Percentiles rank a stretch among this genome's conserved stretches.
Conservation (phyloP, 2,113 vertebrate species). For the Aphyosemion australe region DNA sequence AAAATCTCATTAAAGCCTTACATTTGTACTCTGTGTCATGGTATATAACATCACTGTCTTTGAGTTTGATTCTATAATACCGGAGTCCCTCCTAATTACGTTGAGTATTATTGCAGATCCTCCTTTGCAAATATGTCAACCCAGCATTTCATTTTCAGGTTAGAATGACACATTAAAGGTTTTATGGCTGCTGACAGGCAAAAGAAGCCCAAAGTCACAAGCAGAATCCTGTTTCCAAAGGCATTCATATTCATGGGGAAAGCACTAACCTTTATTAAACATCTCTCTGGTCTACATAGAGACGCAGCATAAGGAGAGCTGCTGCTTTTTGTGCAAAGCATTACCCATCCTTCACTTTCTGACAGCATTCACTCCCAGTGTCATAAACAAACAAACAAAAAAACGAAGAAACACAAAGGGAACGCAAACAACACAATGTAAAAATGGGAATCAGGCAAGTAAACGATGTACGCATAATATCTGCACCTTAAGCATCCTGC, state of each 20-base stretch:
- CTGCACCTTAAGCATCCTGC: constrained; percentile 84
- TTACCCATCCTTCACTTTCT: constrained; percentile 49
- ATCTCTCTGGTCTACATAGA: constrained; percentile 53
- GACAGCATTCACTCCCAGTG: constrained; percentile 59
- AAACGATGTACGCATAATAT: constrained; percentile 91
- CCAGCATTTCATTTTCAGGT: constrained; percentile 2
- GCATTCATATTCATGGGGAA: constrained; percentile 41
- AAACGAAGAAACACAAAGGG: constrained; percentile 52
- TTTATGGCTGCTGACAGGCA: constrained; percentile 34
- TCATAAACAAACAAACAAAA: constrained; percentile 41
- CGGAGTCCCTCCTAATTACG: neutral
- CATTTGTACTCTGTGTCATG: too few species aligned
- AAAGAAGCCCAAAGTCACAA: constrained; percentile 29
- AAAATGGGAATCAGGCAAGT: constrained; percentile 87
- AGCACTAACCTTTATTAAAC: constrained; percentile 62
- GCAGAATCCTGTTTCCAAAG: constrained; percentile 30
- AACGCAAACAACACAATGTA: constrained; percentile 88
- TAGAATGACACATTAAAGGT: neutral
- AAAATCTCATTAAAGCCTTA: neutral
- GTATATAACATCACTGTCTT: too few species aligned
- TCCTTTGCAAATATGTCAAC: constrained; percentile 10
- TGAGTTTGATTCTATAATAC: too few species aligned
- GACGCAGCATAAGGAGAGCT: constrained; percentile 34
- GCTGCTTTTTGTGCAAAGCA: constrained; percentile 17
- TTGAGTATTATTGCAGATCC: neutral